Evolutionary conservation across 1,140 invertebrate genomes (phyloP), one percentile per base, ranked within the genome.

Genomic region (Calosoma granatense): DNA sequence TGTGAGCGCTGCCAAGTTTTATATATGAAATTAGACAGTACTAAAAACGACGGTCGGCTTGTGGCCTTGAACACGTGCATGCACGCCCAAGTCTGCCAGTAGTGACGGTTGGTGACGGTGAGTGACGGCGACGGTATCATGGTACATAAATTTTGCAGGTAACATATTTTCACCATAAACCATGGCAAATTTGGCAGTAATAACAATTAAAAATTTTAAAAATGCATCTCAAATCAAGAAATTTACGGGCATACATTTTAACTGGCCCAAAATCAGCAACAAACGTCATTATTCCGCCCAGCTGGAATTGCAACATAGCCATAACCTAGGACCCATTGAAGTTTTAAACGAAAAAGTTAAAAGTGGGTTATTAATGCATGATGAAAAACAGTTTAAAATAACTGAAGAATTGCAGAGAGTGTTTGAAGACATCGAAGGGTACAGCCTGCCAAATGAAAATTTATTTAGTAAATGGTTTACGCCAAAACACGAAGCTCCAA

Each of bases 301-400:
- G 47, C 36, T 20, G 2, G 30, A 56, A n/a, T 56, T 56, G 14
- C 22, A 56, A 2, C 12, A 30, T 43, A 20, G 11, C 23, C 9
- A 4, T 41, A 21, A 19, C 22, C 22, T 56, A 43, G 30, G 15
- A 21, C 82, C 82, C 3, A 63, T 76, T 61, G 64, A 72, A 61
- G 64, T 74, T 39, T 76, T 86, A 51, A 65, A 77, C 26, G 65
- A 77, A 54, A 84, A 81, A 71, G 77, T 92, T 15, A 62, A 70
- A 22, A 72, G 70, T 22, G 82, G 82, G 0, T 76, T 86, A 67
- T 64, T 90, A 23, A 66, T 77, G 52, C 67, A 76, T 47, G 91
- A 94, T 74, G 64, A 78, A 2, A 79, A 85, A 67, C 92, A 95
- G 70, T 69, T 78, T 39, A 74, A 77, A 68, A 79, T 93, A 43